Evolutionary conservation across 2,797 vertebrate genomes (phyloP).

Genomic region (Podarcis siculus): DNA sequence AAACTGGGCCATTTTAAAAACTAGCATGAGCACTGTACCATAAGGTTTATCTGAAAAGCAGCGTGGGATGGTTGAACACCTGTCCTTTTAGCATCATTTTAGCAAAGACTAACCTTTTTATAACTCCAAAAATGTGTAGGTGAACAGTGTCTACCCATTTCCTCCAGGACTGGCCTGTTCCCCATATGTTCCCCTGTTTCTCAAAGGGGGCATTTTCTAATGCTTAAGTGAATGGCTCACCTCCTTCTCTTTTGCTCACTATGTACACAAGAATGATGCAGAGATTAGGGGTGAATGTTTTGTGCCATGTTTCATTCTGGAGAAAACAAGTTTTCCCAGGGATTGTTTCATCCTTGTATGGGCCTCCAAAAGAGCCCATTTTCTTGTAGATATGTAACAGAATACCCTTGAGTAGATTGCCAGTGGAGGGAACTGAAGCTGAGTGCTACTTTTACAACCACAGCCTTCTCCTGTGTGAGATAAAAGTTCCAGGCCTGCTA

Average conservation of each 20-base stretch:
- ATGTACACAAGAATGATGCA: not conserved
- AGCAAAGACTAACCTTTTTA: not conserved
- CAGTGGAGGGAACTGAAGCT: constrained; percentile 8
- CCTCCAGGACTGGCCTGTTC: not conserved
- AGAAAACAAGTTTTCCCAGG: not conserved
- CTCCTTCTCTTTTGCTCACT: not conserved
- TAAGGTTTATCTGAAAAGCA: not conserved
- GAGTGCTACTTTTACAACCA: constrained; percentile 13
- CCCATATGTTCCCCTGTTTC: not conserved
- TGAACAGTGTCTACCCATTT: not conserved
- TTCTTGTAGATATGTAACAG: constrained; percentile 12
- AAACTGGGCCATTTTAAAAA: constrained; percentile 45
- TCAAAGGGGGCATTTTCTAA: not conserved
- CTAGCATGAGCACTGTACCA: constrained; percentile 10
- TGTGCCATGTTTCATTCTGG: not conserved
- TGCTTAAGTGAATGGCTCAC: not conserved
- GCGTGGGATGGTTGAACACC: not conserved
- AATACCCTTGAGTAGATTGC: constrained; percentile 26
- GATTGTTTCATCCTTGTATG: not conserved
- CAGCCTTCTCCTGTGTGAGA: constrained; percentile 7
- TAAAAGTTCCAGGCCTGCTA: constrained; percentile 19
- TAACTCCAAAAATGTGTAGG: not conserved
- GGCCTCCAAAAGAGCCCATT: constrained; percentile 9
- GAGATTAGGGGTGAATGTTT: not conserved
- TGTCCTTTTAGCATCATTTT: not conserved